Conservation (phyloP, 2,113 vertebrate genomes). For the Caracal caracal region DNA sequence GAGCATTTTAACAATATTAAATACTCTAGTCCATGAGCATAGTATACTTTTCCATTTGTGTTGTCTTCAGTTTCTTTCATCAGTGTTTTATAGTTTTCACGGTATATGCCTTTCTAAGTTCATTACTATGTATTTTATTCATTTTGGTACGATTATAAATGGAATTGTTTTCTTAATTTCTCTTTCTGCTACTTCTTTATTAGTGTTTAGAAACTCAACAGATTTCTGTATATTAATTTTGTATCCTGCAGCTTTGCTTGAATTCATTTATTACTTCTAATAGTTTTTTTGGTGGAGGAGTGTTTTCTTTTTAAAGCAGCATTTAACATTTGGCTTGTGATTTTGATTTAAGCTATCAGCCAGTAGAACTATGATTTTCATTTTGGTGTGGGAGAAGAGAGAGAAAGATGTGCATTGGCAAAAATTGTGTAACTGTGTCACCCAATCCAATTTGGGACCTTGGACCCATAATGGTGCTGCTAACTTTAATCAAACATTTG, state of each 20-base stretch:
- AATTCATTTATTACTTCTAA: background rate
- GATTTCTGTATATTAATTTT: background rate
- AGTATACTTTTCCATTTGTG: background rate
- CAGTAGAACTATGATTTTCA: constrained; percentile 30
- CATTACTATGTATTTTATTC: background rate
- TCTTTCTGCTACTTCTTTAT: background rate
- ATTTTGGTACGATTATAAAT: background rate
- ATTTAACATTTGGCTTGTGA: constrained; percentile 3
- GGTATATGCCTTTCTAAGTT: background rate
- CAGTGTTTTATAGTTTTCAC: background rate
- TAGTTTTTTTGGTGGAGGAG: background rate
- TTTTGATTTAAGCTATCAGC: background rate
- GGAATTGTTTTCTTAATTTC: background rate
- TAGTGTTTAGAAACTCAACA: background rate
- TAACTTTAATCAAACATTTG: constrained; percentile 27
- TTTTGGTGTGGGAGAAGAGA: background rate
- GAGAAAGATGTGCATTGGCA: background rate
- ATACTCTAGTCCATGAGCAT: background rate
- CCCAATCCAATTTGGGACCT: background rate
- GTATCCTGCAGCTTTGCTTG: background rate
- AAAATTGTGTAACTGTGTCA: background rate
- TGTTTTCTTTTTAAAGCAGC: constrained; percentile 60
- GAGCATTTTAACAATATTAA: background rate
- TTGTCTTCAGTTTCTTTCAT: background rate
- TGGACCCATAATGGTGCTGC: background rate